These are phyloP conservation scores for Mnemiopsis leidyi DNA, from an alignment of 37 sponge, comb jelly and placozoan genomes.

Conservation along the genomic window DNA sequence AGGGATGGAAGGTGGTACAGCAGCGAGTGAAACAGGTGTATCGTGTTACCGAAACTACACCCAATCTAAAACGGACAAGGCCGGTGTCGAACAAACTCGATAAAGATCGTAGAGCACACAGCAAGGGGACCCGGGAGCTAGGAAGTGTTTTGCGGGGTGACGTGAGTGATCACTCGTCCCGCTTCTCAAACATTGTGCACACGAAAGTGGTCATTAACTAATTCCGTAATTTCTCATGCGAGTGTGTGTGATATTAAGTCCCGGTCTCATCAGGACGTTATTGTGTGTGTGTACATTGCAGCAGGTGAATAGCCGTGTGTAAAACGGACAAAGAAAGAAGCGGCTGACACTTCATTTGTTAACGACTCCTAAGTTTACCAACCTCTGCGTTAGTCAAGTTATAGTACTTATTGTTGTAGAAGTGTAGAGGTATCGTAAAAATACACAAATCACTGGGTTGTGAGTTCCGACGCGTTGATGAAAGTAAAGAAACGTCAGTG, in stretches of 20 bases:
- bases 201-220: neutral
- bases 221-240: neutral
- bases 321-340: neutral
- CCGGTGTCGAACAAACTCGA: too few relatives aligned
- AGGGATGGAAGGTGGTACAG: neutral
- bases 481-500: too few relatives aligned
- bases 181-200: neutral
- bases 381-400: too few relatives aligned
- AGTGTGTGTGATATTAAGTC: neutral
- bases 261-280: neutral
- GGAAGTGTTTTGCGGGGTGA: neutral
- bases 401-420: too few relatives aligned
- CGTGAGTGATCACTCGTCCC: neutral
- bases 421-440: too few relatives aligned
- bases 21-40: neutral
- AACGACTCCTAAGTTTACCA: neutral
- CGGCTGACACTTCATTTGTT: neutral
- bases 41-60: neutral
- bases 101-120: too few relatives aligned
- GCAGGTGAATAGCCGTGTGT: neutral
- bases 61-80: too few relatives aligned
- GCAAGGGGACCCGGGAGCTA: too few relatives aligned
- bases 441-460: too few relatives aligned
- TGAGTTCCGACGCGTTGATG: too few relatives aligned
- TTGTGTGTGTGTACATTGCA: neutral